Percentiles rank a stretch among this genome's conserved stretches.
phyloP scores from a whole-genome alignment of 2,797 vertebrate genomes.

The Dermochelys coriacea region DNA sequence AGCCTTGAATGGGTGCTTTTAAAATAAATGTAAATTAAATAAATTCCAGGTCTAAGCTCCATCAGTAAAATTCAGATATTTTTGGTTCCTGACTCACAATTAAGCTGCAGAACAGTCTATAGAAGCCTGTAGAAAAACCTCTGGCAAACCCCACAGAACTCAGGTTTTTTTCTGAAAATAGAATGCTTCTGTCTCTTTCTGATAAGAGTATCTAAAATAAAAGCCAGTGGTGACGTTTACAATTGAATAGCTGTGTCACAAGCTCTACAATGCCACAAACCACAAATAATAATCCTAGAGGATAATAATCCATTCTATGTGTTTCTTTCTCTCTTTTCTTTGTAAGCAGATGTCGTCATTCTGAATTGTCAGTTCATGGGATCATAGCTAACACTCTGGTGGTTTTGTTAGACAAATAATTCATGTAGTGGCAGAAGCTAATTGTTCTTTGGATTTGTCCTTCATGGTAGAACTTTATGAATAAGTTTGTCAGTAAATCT shows the following conservation, averaged over 20 bases:
- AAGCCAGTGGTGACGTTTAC: conserved; percentile 16
- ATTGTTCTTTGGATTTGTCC: conserved; percentile 60
- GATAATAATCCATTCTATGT: conserved; percentile 54
- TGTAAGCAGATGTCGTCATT: conserved; percentile 60
- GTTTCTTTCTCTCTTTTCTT: conserved; percentile 54
- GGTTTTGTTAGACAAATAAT: conserved; percentile 63
- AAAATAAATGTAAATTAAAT: background rate
- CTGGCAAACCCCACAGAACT: conserved; percentile 15
- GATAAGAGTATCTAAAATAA: background rate
- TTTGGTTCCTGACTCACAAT: background rate
- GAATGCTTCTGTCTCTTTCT: background rate
- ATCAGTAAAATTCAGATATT: background rate
- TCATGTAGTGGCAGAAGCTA: conserved; percentile 52
- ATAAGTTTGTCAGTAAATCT: conserved; percentile 48
- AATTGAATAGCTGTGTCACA: conserved; percentile 30
- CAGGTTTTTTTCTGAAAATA: conserved; percentile 35
- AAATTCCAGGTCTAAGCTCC: background rate
- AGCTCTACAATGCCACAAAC: background rate
- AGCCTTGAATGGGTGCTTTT: background rate
- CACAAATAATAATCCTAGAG: conserved; percentile 51
- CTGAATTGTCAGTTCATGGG: conserved; percentile 58
- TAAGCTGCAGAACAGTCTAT: background rate
- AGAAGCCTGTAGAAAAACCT: background rate
- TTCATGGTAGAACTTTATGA: conserved; percentile 64
- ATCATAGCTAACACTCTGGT: conserved; percentile 33